These are phyloP conservation scores for Bradypodion ventrale DNA, from an alignment of 2,797 vertebrate genomes.

Conservation along the genomic window DNA sequence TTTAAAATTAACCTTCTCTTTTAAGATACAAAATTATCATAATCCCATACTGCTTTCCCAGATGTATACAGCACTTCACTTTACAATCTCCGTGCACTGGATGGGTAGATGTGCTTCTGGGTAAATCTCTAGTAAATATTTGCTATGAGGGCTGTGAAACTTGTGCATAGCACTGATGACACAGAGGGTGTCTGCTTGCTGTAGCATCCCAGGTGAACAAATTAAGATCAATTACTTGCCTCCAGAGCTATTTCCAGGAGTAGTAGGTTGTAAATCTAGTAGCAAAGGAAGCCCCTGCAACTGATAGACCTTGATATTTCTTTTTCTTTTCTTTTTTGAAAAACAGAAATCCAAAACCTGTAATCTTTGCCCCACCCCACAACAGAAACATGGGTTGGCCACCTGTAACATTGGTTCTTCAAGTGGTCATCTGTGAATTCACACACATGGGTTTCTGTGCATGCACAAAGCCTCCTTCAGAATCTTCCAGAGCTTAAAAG, in stretches of 20 bases:
- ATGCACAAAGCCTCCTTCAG: no score
- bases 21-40: conserved; percentile 11
- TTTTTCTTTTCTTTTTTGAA: no score
- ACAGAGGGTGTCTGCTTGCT: background rate
- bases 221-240: background rate
- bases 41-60: background rate
- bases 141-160: background rate
- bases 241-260: background rate
- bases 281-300: background rate
- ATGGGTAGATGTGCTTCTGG: background rate
- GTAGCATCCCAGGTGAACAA: background rate
- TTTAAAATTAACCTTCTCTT: conserved; percentile 47
- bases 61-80: background rate
- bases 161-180: no score
- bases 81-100: background rate
- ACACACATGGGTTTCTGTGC: no score
- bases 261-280: background rate
- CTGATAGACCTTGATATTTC: no score
- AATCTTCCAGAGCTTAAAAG: no score
- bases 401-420: no score
- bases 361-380: no score
- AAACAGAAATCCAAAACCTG: no score
- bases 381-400: no score
- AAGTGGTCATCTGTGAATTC: no score
- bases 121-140: background rate